These are phyloP conservation scores for Brachionichthys hirsutus DNA, from an alignment of 2,113 vertebrate genomes.

Conservation along the genomic window DNA sequence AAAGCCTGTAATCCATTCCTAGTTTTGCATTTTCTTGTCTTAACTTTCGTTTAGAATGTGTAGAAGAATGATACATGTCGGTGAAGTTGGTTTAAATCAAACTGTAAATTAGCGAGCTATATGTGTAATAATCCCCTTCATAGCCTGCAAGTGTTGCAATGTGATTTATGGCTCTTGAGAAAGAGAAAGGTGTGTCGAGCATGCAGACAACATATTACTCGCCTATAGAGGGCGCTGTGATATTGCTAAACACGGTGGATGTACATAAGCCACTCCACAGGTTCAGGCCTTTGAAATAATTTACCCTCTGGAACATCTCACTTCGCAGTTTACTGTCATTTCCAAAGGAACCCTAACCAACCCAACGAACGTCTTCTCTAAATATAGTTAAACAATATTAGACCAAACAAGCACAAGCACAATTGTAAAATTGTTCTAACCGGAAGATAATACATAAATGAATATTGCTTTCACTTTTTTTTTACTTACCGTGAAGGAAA, in stretches of 20 bases:
- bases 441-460: neutral
- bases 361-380: neutral
- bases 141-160: neutral
- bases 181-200: neutral
- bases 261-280: constrained; percentile 52
- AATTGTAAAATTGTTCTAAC: neutral
- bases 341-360: constrained; percentile 8
- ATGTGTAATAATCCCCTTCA: constrained; percentile 12
- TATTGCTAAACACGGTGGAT: constrained; percentile 63
- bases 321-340: constrained; percentile 24
- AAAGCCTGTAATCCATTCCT: too few relatives aligned
- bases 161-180: constrained; percentile 30
- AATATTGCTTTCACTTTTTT: too few relatives aligned
- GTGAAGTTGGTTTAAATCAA: constrained; percentile 10
- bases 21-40: too few relatives aligned
- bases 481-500: too few relatives aligned
- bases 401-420: neutral
- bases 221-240: constrained; percentile 81
- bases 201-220: neutral
- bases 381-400: neutral
- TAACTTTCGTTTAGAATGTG: neutral
- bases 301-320: constrained; percentile 31
- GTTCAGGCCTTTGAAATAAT: constrained; percentile 35
- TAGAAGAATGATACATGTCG: neutral
- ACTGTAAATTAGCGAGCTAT: constrained; percentile 4